Conservation (phyloP, 2,113 vertebrate genomes). For the Nothobranchius kuhntae region DNA sequence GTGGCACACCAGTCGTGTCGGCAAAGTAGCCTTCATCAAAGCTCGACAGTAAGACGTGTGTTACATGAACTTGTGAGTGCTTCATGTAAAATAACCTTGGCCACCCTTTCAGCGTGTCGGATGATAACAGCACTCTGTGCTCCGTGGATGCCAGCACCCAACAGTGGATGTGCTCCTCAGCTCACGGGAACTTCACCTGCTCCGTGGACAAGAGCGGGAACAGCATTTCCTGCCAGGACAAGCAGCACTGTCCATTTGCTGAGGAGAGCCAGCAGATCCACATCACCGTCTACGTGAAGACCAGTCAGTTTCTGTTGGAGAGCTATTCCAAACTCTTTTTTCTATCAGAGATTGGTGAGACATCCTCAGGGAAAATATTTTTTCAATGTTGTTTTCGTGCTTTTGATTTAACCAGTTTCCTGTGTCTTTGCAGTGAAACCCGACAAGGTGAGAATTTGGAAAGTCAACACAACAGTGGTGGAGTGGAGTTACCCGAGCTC, state of each 20-base stretch:
- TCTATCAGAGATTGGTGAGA: slow-evolving; percentile 69
- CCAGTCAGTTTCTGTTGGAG: slow-evolving; percentile 54
- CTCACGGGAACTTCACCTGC: slow-evolving; percentile 46
- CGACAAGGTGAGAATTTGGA: slow-evolving; percentile 60
- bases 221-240: slow-evolving; percentile 50
- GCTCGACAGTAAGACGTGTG: slow-evolving; percentile 50
- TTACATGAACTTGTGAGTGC: background rate
- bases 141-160: slow-evolving; percentile 25
- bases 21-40: slow-evolving; percentile 57
- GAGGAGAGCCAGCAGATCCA: slow-evolving; percentile 56
- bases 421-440: slow-evolving; percentile 69
- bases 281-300: slow-evolving; percentile 43
- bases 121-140: slow-evolving; percentile 14
- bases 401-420: background rate
- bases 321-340: slow-evolving; percentile 49
- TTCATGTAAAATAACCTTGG: background rate
- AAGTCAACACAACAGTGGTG: slow-evolving; percentile 53
- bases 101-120: slow-evolving; percentile 10
- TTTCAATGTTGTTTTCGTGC: background rate
- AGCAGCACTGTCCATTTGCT: slow-evolving; percentile 58
- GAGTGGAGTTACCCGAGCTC: slow-evolving; percentile 72
- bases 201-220: slow-evolving; percentile 20
- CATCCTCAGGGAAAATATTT: background rate
- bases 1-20: slow-evolving; percentile 41
- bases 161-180: slow-evolving; percentile 56